These are phyloP conservation scores for Callaeas wilsoni DNA, from an alignment of 2,113 vertebrate genomes.

Conservation along the genomic window DNA sequence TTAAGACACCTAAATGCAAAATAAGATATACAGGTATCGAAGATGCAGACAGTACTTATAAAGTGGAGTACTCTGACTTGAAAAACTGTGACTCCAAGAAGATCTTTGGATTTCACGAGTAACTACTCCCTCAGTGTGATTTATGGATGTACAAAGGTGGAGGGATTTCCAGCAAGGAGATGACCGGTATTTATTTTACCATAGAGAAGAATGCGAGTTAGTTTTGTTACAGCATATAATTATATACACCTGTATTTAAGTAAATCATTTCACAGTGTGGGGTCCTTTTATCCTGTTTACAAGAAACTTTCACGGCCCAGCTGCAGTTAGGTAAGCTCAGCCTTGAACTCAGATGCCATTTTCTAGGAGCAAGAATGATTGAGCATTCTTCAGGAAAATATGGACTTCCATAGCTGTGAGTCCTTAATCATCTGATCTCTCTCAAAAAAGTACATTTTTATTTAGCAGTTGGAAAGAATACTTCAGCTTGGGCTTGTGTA, in stretches of 20 bases:
- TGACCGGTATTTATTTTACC: background rate
- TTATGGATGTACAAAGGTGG: background rate
- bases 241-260: background rate
- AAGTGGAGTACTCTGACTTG: background rate
- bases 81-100: background rate
- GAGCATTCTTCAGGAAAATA: background rate
- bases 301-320: background rate
- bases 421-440: background rate
- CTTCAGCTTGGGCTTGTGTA: background rate
- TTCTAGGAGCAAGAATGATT: background rate
- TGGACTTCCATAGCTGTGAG: background rate
- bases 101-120: background rate
- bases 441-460: background rate
- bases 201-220: background rate
- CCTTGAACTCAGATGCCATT: background rate
- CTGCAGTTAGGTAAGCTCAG: background rate
- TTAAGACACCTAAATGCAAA: background rate
- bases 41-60: background rate
- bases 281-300: background rate
- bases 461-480: background rate
- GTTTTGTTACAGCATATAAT: background rate
- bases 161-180: background rate
- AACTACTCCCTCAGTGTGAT: background rate
- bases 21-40: background rate
- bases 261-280: background rate